phyloP scores from a whole-genome alignment of 2,113 vertebrate genomes.

The Xiphophorus couchianus region DNA sequence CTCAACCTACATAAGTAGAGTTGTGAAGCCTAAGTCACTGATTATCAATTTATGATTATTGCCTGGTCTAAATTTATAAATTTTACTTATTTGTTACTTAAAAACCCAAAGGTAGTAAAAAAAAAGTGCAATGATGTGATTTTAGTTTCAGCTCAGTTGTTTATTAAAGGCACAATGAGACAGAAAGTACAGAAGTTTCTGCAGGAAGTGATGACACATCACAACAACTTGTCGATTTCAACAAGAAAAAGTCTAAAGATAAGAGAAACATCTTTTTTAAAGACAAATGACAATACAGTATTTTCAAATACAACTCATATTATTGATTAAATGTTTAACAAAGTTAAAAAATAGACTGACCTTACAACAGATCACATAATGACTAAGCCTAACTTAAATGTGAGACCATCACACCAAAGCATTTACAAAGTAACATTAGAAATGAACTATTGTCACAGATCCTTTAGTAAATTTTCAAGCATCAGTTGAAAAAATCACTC shows the following conservation, averaged over 20 bases:
- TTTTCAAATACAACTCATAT: neutral
- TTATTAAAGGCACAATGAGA: neutral
- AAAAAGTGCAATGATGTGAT: neutral
- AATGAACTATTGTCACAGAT: neutral
- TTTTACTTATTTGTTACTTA: neutral
- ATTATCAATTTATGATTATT: neutral
- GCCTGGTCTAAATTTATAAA: neutral
- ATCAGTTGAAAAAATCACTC: neutral
- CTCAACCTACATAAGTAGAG: too few relatives aligned
- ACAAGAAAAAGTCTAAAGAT: slow-evolving; percentile 1
- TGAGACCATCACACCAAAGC: neutral
- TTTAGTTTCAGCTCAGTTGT: neutral
- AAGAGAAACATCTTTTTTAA: neutral
- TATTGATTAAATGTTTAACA: neutral
- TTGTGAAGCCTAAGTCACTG: neutral
- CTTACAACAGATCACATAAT: slow-evolving; percentile 2
- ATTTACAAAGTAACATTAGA: neutral
- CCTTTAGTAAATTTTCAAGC: neutral
- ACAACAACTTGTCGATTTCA: slow-evolving; percentile 13
- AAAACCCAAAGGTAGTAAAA: neutral
- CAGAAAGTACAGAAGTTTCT: neutral
- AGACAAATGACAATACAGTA: neutral
- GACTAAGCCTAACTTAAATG: neutral
- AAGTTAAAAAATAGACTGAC: neutral
- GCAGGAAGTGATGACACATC: slow-evolving; percentile 11